Evolutionary conservation across 2,888 invertebrate species (phyloP), one percentile per base, ranked within the genome.

Genomic region (Rhaphigaster nebulosa): DNA sequence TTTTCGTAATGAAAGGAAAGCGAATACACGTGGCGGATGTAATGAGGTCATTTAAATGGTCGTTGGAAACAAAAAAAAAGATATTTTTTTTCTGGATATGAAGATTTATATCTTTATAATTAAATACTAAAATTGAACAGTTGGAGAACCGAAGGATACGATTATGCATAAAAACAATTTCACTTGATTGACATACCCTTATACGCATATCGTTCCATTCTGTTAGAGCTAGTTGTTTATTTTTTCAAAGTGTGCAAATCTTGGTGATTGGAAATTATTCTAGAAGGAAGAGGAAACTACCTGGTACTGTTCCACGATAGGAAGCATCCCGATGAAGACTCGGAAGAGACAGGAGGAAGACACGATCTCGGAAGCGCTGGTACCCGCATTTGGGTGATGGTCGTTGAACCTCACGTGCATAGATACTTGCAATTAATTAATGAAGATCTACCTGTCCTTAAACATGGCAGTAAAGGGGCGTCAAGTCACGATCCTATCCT

Each of bases 301-400:
- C 18, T 6, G 29, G 5, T 70, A 18, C 0, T 38, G 34, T 6
- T 20, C 5, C 15, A 38, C 10, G 70, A 76, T 76, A 76, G 38
- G 70, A 76, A 76, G n/a, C 84, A n/a, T 84, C 80, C 13, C 26
- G 41, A 26, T 12, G 45, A 84, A 84, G 45, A 84, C 84, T 84
- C 84, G 84, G 80, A 80, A 80, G 80, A 80, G 80, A 8, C 80
- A 41, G 23, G 10, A 26, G 80, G 84, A 84, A 84, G 41, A 84
- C 45, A 84, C 84, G 41, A 41, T 84, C 84, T 84, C 45, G 84
- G 84, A 84, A 84, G 84, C 84, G 84, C 84, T 84, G 84, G 84
- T 84, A 84, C 84, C 84, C 84, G 84, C 84, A 84, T 84, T 4
- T 5, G 45, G 45, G 1, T 45, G 45, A 84, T 50, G 84, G 84